phyloP scores from a whole-genome alignment of 2,113 vertebrate species.

The Cisticola juncidis region DNA sequence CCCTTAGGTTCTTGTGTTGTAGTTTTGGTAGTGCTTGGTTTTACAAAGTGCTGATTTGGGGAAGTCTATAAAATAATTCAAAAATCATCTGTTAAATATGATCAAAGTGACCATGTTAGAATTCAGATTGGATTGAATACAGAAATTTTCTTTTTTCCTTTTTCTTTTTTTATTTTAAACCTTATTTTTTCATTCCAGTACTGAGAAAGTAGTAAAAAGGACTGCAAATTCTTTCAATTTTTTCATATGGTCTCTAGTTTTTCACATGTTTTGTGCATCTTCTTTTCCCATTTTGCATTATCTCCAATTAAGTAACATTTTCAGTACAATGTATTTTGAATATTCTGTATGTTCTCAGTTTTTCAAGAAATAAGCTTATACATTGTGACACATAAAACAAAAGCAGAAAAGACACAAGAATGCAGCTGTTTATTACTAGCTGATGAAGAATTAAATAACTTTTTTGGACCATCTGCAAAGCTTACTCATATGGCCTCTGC shows the following conservation, averaged over 20 bases:
- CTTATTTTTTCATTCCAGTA: neutral
- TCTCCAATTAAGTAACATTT: constrained; percentile 47
- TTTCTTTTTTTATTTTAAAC: neutral
- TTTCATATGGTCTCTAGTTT: neutral
- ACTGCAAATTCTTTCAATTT: neutral
- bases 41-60: neutral
- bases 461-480: constrained; percentile 63
- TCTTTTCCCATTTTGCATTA: constrained; percentile 12
- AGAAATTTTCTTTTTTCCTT: neutral
- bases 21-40: neutral
- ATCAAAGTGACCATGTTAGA: neutral
- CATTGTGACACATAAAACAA: constrained; percentile 44
- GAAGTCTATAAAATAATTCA: neutral
- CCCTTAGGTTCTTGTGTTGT: neutral
- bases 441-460: constrained; percentile 68
- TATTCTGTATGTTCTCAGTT: constrained; percentile 48
- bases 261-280: neutral
- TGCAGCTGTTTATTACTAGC: constrained; percentile 59
- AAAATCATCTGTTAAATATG: neutral
- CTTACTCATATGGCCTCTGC: constrained; percentile 66
- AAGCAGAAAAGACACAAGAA: constrained; percentile 23
- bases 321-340: constrained; percentile 50
- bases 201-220: neutral
- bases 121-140: neutral
- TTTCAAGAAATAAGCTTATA: constrained; percentile 52